Evolutionary conservation across 2,888 invertebrate species (phyloP).

Genomic region (Zonitis immaculata): DNA sequence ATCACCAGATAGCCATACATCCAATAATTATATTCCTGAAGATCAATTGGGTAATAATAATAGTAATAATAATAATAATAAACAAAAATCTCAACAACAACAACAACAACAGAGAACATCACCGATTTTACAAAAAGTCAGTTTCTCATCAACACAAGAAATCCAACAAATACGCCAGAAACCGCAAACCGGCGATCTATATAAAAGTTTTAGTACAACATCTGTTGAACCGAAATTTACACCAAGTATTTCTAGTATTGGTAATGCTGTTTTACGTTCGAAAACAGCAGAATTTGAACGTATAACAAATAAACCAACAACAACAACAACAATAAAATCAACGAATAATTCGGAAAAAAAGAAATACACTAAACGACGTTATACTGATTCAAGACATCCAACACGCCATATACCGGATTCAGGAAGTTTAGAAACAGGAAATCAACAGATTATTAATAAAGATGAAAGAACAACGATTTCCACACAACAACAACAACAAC

Average conservation of each 20-base stretch:
- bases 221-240: constrained; percentile 45
- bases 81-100: constrained; percentile 18
- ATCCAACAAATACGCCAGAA: constrained; percentile 33
- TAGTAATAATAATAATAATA: too few relatives aligned
- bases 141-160: constrained; percentile 59
- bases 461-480: too few relatives aligned
- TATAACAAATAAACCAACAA: constrained; percentile 51
- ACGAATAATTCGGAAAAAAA: constrained; percentile 50
- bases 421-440: constrained; percentile 46
- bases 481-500: too few relatives aligned
- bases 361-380: constrained; percentile 58
- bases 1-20: constrained; percentile 54
- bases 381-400: constrained; percentile 58
- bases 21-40: constrained; percentile 54
- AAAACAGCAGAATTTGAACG: constrained; percentile 66
- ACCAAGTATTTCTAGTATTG: constrained; percentile 61
- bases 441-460: too few relatives aligned
- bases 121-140: constrained; percentile 54
- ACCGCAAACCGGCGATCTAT: constrained; percentile 26
- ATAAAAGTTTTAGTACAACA: constrained; percentile 33
- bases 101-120: constrained; percentile 29
- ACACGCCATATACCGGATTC: constrained; percentile 56
- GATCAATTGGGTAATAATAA: constrained; percentile 36
- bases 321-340: constrained; percentile 34
- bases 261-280: constrained; percentile 60